These are phyloP conservation scores for Hyles lineata DNA, from an alignment of 2,888 invertebrate genomes.

Conservation along the genomic window DNA sequence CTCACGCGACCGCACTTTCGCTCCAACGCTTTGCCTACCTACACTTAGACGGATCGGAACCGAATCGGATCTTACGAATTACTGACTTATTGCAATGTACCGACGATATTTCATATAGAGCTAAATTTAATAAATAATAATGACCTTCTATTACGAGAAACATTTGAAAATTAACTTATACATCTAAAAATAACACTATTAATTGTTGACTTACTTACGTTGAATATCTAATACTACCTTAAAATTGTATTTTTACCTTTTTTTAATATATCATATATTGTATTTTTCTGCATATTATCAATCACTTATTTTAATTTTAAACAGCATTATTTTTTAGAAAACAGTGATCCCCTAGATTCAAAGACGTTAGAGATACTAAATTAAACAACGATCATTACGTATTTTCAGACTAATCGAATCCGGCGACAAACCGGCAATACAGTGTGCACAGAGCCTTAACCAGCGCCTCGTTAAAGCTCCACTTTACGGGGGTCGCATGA, in stretches of 20 bases:
- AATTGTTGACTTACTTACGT: too few species aligned
- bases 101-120: neutral
- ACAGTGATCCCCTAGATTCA: too few species aligned
- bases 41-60: neutral
- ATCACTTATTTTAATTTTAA: too few species aligned
- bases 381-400: neutral
- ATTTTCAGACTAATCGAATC: neutral
- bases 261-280: too few species aligned
- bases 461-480: conserved; percentile 9
- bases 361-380: too few species aligned
- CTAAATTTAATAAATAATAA: neutral
- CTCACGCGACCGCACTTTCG: conserved; percentile 37
- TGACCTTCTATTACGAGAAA: neutral
- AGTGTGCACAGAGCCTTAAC: neutral
- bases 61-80: neutral
- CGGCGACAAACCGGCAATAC: neutral
- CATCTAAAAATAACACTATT: too few species aligned
- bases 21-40: conserved; percentile 5
- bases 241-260: too few species aligned
- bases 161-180: too few species aligned
- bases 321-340: too few species aligned
- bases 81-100: neutral
- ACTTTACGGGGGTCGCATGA: neutral
- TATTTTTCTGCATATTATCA: too few species aligned
- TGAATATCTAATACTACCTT: too few species aligned